Conservation (phyloP, 2,113 vertebrate species). For the Eupsittula cactorum region DNA sequence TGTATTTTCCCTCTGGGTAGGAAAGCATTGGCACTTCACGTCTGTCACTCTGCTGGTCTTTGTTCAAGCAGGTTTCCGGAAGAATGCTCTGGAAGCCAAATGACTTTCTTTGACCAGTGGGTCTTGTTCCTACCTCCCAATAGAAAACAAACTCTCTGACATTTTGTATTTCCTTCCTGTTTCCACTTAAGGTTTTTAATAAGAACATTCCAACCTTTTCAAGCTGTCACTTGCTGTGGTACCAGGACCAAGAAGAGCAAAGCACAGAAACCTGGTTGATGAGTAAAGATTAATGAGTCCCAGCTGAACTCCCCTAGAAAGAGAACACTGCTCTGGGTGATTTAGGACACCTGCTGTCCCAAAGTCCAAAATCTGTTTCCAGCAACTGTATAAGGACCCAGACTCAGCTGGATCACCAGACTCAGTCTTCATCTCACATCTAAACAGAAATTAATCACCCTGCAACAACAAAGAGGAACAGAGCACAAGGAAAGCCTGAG, state of each 20-base stretch:
- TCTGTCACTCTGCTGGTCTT: background rate
- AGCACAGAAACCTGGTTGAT: background rate
- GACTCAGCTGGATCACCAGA: background rate
- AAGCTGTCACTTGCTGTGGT: background rate
- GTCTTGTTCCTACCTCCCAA: background rate
- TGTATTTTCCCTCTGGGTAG: background rate
- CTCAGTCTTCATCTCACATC: background rate
- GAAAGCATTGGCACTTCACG: background rate
- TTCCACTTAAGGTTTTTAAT: background rate
- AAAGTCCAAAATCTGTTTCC: background rate
- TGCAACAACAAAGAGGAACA: background rate
- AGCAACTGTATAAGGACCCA: background rate
- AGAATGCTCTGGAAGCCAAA: slow-evolving; percentile 4
- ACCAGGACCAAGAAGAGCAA: background rate
- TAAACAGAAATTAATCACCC: background rate
- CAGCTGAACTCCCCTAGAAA: background rate
- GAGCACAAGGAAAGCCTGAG: accelerated
- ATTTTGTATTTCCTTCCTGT: background rate
- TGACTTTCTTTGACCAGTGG: background rate
- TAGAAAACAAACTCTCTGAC: background rate
- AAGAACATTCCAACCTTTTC: slow-evolving; percentile 3
- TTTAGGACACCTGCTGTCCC: background rate
- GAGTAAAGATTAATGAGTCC: background rate
- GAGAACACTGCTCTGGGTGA: background rate
- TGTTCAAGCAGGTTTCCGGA: background rate